phyloP scores from a whole-genome alignment of 1,140 invertebrate species.

The Aphelenchoides avenae region DNA sequence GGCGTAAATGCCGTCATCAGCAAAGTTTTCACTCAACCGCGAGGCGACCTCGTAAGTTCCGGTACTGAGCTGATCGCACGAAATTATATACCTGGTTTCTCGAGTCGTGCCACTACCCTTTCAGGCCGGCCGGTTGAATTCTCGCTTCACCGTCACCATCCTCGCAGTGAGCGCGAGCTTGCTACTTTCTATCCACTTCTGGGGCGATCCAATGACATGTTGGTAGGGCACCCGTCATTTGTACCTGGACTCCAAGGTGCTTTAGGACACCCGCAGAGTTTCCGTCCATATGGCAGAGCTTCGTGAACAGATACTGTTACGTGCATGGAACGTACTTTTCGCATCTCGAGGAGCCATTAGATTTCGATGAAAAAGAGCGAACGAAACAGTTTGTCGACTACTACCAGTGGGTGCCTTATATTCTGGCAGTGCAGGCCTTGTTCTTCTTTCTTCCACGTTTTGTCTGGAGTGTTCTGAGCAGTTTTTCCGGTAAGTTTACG shows the following conservation, averaged over 20 bases:
- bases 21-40: slow-evolving; percentile 56
- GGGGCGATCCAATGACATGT: slow-evolving; percentile 59
- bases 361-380: slow-evolving; percentile 46
- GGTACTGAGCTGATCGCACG: neutral
- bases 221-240: neutral
- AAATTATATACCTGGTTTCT: neutral
- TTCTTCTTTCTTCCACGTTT: slow-evolving; percentile 56
- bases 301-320: slow-evolving; percentile 59
- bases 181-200: slow-evolving; percentile 54
- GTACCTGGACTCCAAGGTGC: slow-evolving; percentile 7
- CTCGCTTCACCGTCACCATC: slow-evolving; percentile 50
- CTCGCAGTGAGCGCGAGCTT: slow-evolving; percentile 48
- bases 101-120: slow-evolving; percentile 3
- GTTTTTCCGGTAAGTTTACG: slow-evolving; percentile 44
- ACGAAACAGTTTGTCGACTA: slow-evolving; percentile 45
- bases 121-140: slow-evolving; percentile 58
- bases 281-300: slow-evolving; percentile 50
- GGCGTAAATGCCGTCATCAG: slow-evolving; percentile 52
- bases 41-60: slow-evolving; percentile 57
- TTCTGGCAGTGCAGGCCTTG: slow-evolving; percentile 53
- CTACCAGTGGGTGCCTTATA: slow-evolving; percentile 59
- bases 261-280: slow-evolving; percentile 59
- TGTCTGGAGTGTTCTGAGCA: slow-evolving; percentile 45
- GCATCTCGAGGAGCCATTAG: slow-evolving; percentile 41
- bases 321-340: slow-evolving; percentile 58